These are phyloP conservation scores for Frieseomelitta varia DNA, from an alignment of 1,140 invertebrate genomes.

Conservation along the genomic window DNA sequence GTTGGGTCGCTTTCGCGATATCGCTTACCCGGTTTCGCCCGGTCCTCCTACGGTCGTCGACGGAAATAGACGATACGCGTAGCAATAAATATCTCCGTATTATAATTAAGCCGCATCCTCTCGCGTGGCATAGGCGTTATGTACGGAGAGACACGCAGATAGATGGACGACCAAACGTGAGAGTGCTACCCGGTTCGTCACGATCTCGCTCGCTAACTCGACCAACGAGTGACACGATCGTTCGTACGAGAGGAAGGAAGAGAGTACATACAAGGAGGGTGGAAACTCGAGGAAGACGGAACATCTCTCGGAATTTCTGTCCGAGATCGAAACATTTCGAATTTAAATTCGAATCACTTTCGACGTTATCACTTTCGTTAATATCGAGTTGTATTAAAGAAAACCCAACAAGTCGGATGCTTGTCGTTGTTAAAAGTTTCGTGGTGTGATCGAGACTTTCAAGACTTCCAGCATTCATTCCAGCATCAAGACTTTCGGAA, in stretches of 20 bases:
- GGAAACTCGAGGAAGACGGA: not conserved
- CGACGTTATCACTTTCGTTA: too few species aligned
- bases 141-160: constrained; percentile 51
- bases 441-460: too few species aligned
- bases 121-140: constrained; percentile 47
- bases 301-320: too few species aligned
- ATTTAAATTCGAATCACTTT: too few species aligned
- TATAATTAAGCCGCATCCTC: constrained; percentile 63
- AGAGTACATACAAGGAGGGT: not conserved
- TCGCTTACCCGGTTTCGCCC: constrained; percentile 34
- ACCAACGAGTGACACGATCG: not conserved
- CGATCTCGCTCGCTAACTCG: not conserved
- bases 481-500: too few species aligned
- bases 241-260: not conserved
- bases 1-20: constrained; percentile 52
- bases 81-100: constrained; percentile 66
- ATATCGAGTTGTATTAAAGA: too few species aligned
- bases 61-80: constrained; percentile 63
- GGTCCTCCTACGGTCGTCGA: constrained; percentile 53
- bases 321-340: too few species aligned
- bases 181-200: not conserved
- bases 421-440: too few species aligned
- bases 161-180: constrained; percentile 37
- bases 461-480: too few species aligned
- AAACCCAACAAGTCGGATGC: too few species aligned